A percentile compares a stretch with the other conserved stretches of the same genome.
These are phyloP conservation scores for Monopis laevigella DNA, from an alignment of 2,888 invertebrate genomes.

Conservation along the genomic window DNA sequence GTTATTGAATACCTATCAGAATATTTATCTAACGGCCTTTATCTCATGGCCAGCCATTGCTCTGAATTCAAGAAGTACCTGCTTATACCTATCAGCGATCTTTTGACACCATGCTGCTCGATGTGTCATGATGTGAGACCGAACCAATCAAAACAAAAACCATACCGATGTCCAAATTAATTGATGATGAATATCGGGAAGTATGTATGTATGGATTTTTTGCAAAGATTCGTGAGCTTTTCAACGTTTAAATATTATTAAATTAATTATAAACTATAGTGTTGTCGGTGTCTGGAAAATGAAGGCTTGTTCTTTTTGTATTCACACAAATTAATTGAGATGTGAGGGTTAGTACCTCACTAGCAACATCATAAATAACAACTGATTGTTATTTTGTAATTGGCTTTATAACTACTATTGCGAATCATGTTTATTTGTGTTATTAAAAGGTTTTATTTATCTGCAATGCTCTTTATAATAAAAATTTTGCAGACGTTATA, in stretches of 20 bases:
- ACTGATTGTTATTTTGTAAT: too few species aligned
- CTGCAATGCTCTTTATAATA: too few species aligned
- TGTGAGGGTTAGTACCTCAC: too few species aligned
- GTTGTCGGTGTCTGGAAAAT: too few species aligned
- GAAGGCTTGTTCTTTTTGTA: too few species aligned
- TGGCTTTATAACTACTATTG: too few species aligned
- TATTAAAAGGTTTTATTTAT: too few species aligned
- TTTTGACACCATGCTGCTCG: slow-evolving; percentile 29
- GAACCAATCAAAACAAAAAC: slow-evolving; percentile 31
- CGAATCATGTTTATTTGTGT: too few species aligned
- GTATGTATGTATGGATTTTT: slow-evolving; percentile 18
- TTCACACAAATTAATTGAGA: too few species aligned
- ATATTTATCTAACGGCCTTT: slow-evolving; percentile 27
- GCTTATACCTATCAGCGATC: slow-evolving; percentile 25
- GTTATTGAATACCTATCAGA: background rate
- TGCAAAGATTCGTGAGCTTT: background rate
- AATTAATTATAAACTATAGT: too few species aligned
- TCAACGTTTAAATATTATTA: background rate
- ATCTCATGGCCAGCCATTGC: slow-evolving; percentile 32
- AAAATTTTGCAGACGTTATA: too few species aligned
- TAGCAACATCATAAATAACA: too few species aligned
- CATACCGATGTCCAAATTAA: slow-evolving; percentile 37
- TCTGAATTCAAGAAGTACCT: slow-evolving; percentile 24
- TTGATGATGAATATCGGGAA: slow-evolving; percentile 49
- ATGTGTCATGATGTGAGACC: slow-evolving; percentile 23